Base-by-base conservation (phyloP, 2,888 invertebrate genomes). In the Pandemis corylana region DNA sequence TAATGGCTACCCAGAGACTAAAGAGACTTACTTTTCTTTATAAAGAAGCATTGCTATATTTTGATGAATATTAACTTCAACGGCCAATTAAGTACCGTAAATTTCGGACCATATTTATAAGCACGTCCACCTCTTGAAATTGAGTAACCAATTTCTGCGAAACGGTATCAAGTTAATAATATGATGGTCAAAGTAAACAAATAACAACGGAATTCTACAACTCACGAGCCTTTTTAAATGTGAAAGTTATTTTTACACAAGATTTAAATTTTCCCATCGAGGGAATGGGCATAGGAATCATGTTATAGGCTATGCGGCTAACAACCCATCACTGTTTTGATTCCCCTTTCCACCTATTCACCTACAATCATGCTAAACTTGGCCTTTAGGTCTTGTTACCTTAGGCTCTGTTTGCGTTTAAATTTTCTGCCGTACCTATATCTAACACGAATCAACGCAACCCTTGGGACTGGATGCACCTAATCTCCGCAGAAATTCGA, bases 401-500 rank as follows among this genome's bases (percentile, higher is more conserved):
- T 36, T 36, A 28, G 28, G 28, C 28, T 28, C 28, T 36, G 28
- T 2, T 1, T 36, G 28, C 4, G 28, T 36, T 36, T 36, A 36
- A 36, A 36, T 36, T 49, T 49, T 10, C 49, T 49, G 2, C 49
- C 49, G 12, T 12, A n/a, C n/a, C n/a, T n/a, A 44, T 20, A 9
- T 3, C 15, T 20, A 56, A 59, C 65, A 13, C 41, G 6, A 41
- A 4, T n/a, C 62, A 63, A 41, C 12, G 42, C 63, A 72, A 36
- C 68, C 49, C 73, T n/a, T 36, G 68, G 63, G 69, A 9, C 28
- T 41, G 42, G 68, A 41, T 46, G 61, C 65, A 41, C 53, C 36
- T 74, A 70, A 74, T 70, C 69, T 66, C 61, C 51, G 61, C 65
- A 61, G 64, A 70, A 70, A 74, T 74, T 74, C 68, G 69, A 74